Percentiles rank a stretch among this genome's conserved stretches.
Conservation (phyloP, 2,888 invertebrate species). For the Phorcus lineatus region DNA sequence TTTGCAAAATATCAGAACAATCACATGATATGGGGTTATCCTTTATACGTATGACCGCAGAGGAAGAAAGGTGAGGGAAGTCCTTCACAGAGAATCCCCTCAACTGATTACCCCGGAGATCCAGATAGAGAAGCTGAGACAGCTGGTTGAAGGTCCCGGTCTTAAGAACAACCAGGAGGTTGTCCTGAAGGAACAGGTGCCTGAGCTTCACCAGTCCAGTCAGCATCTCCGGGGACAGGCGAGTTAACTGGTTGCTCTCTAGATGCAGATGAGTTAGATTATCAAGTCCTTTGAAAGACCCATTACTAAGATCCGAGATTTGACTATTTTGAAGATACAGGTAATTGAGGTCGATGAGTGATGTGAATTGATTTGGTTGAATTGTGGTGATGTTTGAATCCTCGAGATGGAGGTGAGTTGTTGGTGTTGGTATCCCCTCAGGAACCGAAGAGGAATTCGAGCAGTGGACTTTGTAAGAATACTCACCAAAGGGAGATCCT, state of each 20-base stretch:
- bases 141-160: slow-evolving; percentile 36
- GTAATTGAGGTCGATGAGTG: slow-evolving; percentile 18
- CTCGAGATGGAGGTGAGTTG: slow-evolving; percentile 52
- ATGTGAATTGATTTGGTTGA: not conserved
- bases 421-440: slow-evolving; percentile 44
- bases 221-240: slow-evolving; percentile 39
- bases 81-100: not conserved
- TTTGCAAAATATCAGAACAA: not conserved
- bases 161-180: slow-evolving; percentile 38
- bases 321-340: slow-evolving; percentile 50
- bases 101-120: slow-evolving; percentile 21
- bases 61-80: not conserved
- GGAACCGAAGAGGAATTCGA: slow-evolving; percentile 44
- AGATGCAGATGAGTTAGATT: slow-evolving; percentile 37
- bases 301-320: slow-evolving; percentile 39
- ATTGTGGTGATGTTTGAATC: slow-evolving; percentile 50
- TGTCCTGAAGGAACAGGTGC: slow-evolving; percentile 36
- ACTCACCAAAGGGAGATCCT: slow-evolving; percentile 22
- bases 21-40: not conserved
- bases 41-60: not conserved
- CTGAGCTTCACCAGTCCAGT: slow-evolving; percentile 34
- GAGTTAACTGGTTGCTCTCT: slow-evolving; percentile 38
- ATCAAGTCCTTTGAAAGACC: slow-evolving; percentile 45
- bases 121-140: slow-evolving; percentile 20
- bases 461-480: slow-evolving; percentile 43